Evolutionary conservation across 1,140 invertebrate genomes (phyloP).

Genomic region (Geopemphigus sp.): DNA sequence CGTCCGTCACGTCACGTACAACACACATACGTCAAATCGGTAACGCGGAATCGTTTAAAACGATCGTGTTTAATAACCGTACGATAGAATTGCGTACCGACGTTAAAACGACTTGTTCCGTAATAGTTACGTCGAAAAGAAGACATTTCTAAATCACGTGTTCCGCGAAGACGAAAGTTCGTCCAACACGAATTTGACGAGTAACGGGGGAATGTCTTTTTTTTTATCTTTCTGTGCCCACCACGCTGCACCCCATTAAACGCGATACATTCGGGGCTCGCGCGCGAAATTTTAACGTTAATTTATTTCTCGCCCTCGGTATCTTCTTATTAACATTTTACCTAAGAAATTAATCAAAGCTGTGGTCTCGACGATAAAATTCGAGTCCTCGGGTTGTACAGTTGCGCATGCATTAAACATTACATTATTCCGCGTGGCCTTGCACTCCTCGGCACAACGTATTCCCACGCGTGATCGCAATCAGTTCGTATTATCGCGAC

Average conservation of each 20-base stretch:
- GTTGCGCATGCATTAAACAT: not conserved
- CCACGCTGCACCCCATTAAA: slow-evolving; percentile 8
- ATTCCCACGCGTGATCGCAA: not conserved
- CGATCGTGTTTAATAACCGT: too few relatives aligned
- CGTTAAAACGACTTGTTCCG: too few relatives aligned
- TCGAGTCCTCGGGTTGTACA: not conserved
- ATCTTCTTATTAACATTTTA: slow-evolving; percentile 31
- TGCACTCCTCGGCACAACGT: not conserved
- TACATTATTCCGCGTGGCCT: not conserved
- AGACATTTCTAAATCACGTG: too few relatives aligned
- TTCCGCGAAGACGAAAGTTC: too few relatives aligned
- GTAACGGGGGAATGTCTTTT: not conserved
- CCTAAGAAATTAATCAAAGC: not conserved
- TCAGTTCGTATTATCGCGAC: too few relatives aligned
- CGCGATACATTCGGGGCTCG: not conserved
- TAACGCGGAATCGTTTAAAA: too few relatives aligned
- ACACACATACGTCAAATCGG: too few relatives aligned
- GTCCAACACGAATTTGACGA: not conserved
- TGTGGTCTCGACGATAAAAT: not conserved
- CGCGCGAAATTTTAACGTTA: not conserved
- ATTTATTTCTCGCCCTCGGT: slow-evolving; percentile 5
- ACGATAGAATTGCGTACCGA: too few relatives aligned
- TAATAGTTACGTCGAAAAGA: too few relatives aligned
- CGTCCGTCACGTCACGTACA: too few relatives aligned
- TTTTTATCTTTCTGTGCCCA: slow-evolving; percentile 12